Conservation (phyloP, 2,888 invertebrate species). For the Fragum whitleyi region DNA sequence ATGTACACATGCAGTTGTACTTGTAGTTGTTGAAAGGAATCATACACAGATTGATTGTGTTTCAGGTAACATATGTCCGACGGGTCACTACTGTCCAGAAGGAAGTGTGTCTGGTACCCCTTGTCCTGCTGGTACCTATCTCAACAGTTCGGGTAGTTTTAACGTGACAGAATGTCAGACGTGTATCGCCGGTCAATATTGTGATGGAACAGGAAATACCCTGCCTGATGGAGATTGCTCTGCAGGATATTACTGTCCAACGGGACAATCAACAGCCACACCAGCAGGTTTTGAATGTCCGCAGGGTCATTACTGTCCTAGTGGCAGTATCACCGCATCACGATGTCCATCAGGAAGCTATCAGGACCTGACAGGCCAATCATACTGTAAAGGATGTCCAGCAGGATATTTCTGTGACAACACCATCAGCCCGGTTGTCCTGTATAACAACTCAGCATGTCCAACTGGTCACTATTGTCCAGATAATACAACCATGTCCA, state of each 20-base stretch:
- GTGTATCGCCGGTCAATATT: constrained; percentile 78
- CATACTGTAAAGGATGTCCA: constrained; percentile 80
- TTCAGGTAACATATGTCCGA: constrained; percentile 81
- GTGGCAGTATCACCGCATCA: constrained; percentile 72
- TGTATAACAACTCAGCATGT: constrained; percentile 79
- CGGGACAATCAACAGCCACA: constrained; percentile 74
- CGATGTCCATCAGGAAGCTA: constrained; percentile 78
- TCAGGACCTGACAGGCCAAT: constrained; percentile 79
- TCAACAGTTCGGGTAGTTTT: constrained; percentile 78
- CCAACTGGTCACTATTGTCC: constrained; percentile 82
- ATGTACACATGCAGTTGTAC: no score
- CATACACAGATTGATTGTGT: neutral
- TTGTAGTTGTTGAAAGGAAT: neutral
- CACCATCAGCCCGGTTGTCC: constrained; percentile 78
- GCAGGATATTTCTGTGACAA: constrained; percentile 82
- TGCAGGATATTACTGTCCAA: constrained; percentile 82
- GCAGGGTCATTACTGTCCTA: constrained; percentile 80
- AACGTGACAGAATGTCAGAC: constrained; percentile 71
- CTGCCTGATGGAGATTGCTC: constrained; percentile 77
- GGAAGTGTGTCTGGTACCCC: constrained; percentile 72
- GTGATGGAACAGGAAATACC: constrained; percentile 76
- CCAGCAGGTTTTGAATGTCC: constrained; percentile 80
- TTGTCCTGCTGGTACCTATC: constrained; percentile 74
- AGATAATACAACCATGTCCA: constrained; percentile 75
- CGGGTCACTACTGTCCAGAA: constrained; percentile 76